A percentile compares a stretch with the other conserved stretches of the same genome.
Evolutionary conservation across 2,888 invertebrate genomes (phyloP).

Genomic region (Mantis religiosa): DNA sequence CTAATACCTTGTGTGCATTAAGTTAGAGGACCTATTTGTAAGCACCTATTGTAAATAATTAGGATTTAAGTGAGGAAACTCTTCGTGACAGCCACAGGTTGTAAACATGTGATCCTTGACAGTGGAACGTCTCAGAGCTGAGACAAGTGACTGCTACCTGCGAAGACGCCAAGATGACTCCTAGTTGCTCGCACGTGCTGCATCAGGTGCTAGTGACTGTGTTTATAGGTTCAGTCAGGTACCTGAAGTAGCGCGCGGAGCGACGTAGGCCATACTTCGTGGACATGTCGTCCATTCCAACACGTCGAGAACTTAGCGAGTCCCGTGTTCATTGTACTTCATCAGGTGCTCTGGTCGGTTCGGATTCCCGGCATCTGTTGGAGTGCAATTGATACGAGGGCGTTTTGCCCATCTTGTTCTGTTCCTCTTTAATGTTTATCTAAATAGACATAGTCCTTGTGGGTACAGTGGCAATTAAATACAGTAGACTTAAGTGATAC

Average conservation of each 20-base stretch:
- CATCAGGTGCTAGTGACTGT: slow-evolving; percentile 82
- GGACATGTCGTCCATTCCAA: not conserved
- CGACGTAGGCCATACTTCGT: slow-evolving; percentile 46
- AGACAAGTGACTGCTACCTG: too few species aligned
- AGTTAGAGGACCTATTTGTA: too few species aligned
- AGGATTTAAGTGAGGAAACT: too few species aligned
- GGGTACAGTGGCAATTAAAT: too few species aligned
- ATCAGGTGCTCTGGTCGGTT: slow-evolving; percentile 96
- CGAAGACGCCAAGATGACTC: not conserved
- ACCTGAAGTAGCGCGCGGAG: slow-evolving; percentile 98
- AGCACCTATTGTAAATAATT: too few species aligned
- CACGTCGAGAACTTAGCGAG: not conserved
- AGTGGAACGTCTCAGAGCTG: too few species aligned
- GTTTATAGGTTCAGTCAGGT: slow-evolving; percentile 75
- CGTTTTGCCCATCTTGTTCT: not conserved
- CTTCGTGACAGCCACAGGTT: too few species aligned
- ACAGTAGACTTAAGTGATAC: too few species aligned
- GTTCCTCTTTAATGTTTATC: too few species aligned
- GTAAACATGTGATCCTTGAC: too few species aligned
- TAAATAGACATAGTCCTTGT: too few species aligned
- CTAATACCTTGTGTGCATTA: too few species aligned
- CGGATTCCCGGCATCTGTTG: slow-evolving; percentile 92
- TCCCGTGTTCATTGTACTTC: slow-evolving; percentile 95
- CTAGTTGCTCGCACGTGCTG: slow-evolving; percentile 67
- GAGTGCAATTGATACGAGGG: slow-evolving; percentile 91